Conservation (phyloP, 1,140 invertebrate species). For the Pseudachorutes palmiensis region DNA sequence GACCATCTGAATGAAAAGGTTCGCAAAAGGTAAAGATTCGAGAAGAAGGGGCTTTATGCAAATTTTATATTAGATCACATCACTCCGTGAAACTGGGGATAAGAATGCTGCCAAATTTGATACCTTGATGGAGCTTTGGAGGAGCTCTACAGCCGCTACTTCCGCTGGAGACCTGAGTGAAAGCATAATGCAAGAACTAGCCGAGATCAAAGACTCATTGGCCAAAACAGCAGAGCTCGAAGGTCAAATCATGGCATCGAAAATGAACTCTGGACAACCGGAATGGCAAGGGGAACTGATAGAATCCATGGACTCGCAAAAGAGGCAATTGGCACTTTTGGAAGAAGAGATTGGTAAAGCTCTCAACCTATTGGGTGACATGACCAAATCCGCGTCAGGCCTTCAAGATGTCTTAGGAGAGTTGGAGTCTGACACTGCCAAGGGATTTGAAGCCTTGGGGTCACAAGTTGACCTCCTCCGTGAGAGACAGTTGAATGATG, state of each 20-base stretch:
- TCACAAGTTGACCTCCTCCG: slow-evolving; percentile 21
- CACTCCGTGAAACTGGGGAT: slow-evolving; percentile 24
- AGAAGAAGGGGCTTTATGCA: too few relatives aligned
- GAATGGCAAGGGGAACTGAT: slow-evolving; percentile 35
- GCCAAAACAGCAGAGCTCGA: slow-evolving; percentile 29
- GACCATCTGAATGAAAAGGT: slow-evolving; percentile 11
- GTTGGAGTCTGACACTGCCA: slow-evolving; percentile 25
- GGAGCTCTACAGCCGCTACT: slow-evolving; percentile 6
- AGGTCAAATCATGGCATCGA: slow-evolving; percentile 26
- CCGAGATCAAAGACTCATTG: slow-evolving; percentile 35
- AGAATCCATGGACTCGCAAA: slow-evolving; percentile 33
- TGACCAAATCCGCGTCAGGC: slow-evolving; percentile 29
- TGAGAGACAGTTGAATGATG: background rate
- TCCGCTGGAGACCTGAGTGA: slow-evolving; percentile 26
- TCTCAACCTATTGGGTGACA: slow-evolving; percentile 23
- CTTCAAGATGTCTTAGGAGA: slow-evolving; percentile 21
- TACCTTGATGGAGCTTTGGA: slow-evolving; percentile 31
- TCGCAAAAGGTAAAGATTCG: background rate
- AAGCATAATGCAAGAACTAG: slow-evolving; percentile 27
- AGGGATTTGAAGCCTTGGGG: slow-evolving; percentile 26
- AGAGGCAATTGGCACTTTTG: slow-evolving; percentile 31
- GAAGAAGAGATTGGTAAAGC: slow-evolving; percentile 37
- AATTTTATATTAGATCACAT: too few relatives aligned
- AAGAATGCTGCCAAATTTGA: slow-evolving; percentile 30
- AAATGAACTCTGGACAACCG: slow-evolving; percentile 1